Evolutionary conservation across 2,797 vertebrate species (phyloP), one percentile per base, ranked within the genome.

Genomic region (Coccyzus lansbergi): DNA sequence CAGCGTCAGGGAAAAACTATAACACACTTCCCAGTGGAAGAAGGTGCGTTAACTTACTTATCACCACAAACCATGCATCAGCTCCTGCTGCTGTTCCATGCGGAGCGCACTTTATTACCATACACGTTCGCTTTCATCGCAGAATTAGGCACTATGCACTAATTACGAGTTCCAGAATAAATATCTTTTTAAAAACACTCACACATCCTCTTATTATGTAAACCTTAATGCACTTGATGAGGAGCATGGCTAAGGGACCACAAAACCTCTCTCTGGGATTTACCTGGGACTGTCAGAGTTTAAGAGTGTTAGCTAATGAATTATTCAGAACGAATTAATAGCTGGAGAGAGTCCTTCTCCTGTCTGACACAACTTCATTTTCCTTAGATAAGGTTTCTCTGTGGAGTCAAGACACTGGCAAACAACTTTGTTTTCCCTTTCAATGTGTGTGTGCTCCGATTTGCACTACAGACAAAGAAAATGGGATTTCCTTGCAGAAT

Each of bases 321-420:
- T 98, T 97, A 98, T 97, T 97, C 96, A 98, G 95, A 91, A 76
- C 59, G 86, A 97, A 97, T 96, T 96, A 95, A 94, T 79, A 96
- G 85, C 89, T 91, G 89, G 88, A 91, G 94, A 95, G 95, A 96
- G 97, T 97, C 91, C 93, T 22, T 59, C 97, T 97, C 96, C 97
- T 97, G 97, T 85, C 94, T 97, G 95, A 96, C 95, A 97, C 84
- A 86, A 78, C 96, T 94, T 95, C 67, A 93, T 96, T 93, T 97
- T 96, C 94, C 93, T 96, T 89, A 94, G 94, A 96, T 97, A 94
- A 95, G 94, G 93, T 89, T 97, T 96, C 95, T 97, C 93, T 95
- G 93, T 88, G 95, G 93, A 91, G 49, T 86, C 94, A 96, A 48
- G 92, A 65, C 21, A 28, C 89, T 89, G 86, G 92, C 12, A 82